These are phyloP conservation scores for Podarcis lilfordi DNA, from an alignment of 2,797 vertebrate species.

Conservation along the genomic window DNA sequence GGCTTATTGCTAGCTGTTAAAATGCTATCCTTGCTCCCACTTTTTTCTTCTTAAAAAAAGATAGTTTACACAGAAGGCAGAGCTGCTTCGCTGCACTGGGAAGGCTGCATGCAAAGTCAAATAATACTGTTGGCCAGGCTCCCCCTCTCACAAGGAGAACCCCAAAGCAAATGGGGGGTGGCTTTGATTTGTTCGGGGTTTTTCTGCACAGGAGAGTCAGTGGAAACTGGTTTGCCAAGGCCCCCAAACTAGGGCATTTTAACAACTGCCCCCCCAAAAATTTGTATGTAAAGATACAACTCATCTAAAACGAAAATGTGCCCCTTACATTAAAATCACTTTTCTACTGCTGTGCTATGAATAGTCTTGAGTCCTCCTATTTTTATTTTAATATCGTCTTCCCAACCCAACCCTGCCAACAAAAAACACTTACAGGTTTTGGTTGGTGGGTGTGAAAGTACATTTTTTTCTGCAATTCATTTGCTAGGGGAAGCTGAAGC, in stretches of 20 bases:
- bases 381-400: neutral
- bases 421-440: neutral
- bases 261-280: conserved; percentile 19
- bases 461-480: neutral
- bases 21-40: neutral
- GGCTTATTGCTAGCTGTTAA: neutral
- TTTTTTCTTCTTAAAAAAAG: neutral
- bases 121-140: neutral
- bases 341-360: conserved; percentile 49
- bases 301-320: conserved; percentile 46
- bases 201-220: fast-evolving
- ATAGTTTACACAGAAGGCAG: neutral
- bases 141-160: neutral
- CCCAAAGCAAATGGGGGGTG: neutral
- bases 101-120: fast-evolving
- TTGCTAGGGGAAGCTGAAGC: neutral
- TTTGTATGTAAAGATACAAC: conserved; percentile 61
- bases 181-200: fast-evolving
- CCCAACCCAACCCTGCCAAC: neutral
- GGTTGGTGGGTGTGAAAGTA: conserved; percentile 13
- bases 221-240: neutral
- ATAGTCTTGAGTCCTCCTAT: conserved; percentile 15
- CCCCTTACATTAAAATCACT: conserved; percentile 42
- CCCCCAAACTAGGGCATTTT: neutral
- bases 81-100: neutral